Base-by-base conservation (phyloP, 2,113 vertebrate species). In the Oreochromis spilurus region DNA sequence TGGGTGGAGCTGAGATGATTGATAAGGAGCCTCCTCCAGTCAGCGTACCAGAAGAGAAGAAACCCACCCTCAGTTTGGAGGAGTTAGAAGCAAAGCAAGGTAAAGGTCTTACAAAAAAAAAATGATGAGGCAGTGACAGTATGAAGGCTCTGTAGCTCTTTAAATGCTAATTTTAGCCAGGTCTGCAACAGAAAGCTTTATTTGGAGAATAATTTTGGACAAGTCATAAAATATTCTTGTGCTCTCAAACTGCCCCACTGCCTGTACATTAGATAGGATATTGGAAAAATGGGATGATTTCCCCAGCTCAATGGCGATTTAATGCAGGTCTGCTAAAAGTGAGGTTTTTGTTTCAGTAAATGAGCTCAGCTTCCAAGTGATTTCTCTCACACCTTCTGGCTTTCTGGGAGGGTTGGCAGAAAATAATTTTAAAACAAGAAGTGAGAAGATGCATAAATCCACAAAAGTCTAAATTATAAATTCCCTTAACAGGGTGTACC, bases 1-100 rank as follows among this genome's bases (percentile, higher is more conserved):
- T 93, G 31, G 96, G 87, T 3, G 75, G 93, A 16, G 94, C 85
- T 1, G 90, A 87, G 9, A 45, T 93, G 4, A 84, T 95, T 16
- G 95, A 90, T 67, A 95, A 94, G 43, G 89, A 96, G 8, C n/a
- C 90, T 1, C 92, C 93, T 1, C 93, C 96, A 54, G 93, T 94
- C 50, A 12, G 67, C 13, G 85, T 91, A 7, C 80, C 93, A 1
- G 98, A 99, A 84, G 98, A 99, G 88, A 99, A 97, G 93, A 98
- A 94, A 87, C 97, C 98, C 9, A 91, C 96, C 0, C 97, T 99
- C 36, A 98, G 97, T 8, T 97, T 97, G 91, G 98, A 99, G 94
- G 98, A 99, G 87, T 50, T 99, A 77, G 99, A 99, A 93, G 98
- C 99, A 81, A 99, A 98, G 87, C 98, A 99, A 97, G 99, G 99